These are phyloP conservation scores for Adelges cooleyi DNA, from an alignment of 1,140 invertebrate species.

Conservation along the genomic window DNA sequence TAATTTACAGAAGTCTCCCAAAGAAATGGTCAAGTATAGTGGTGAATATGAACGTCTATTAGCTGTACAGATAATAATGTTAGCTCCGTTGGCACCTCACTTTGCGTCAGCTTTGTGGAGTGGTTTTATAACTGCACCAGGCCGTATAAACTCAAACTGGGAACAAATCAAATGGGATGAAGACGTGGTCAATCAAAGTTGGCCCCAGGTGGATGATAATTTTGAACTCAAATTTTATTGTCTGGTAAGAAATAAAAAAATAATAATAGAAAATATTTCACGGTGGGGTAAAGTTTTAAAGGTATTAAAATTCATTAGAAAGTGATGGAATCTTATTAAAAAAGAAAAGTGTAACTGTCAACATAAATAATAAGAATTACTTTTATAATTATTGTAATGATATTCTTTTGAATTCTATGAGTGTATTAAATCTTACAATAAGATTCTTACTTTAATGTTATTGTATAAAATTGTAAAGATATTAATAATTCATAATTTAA, in stretches of 20 bases:
- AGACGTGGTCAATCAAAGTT: conserved; percentile 56
- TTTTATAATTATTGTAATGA: too few relatives aligned
- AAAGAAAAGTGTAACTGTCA: too few relatives aligned
- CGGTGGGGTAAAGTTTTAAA: background rate
- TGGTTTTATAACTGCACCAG: conserved; percentile 52
- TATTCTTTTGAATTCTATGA: too few relatives aligned
- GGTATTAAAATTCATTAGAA: too few relatives aligned
- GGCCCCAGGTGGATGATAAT: conserved; percentile 67
- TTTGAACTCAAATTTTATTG: conserved; percentile 39
- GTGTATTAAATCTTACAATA: too few relatives aligned
- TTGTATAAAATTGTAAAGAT: too few relatives aligned
- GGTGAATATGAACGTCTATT: conserved; percentile 67
- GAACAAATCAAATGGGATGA: conserved; percentile 50
- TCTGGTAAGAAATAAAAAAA: background rate
- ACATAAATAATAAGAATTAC: too few relatives aligned
- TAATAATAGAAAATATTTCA: background rate
- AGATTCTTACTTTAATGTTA: too few relatives aligned
- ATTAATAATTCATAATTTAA: too few relatives aligned
- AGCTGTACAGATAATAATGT: conserved; percentile 65
- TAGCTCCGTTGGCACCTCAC: conserved; percentile 76
- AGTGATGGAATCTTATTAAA: too few relatives aligned
- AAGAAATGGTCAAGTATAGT: conserved; percentile 38
- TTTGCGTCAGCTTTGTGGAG: conserved; percentile 84
- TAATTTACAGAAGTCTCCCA: conserved; percentile 25
- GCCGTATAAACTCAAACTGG: conserved; percentile 42